Conservation (phyloP, 2,888 invertebrate genomes). For the Mimachlamys varia region DNA sequence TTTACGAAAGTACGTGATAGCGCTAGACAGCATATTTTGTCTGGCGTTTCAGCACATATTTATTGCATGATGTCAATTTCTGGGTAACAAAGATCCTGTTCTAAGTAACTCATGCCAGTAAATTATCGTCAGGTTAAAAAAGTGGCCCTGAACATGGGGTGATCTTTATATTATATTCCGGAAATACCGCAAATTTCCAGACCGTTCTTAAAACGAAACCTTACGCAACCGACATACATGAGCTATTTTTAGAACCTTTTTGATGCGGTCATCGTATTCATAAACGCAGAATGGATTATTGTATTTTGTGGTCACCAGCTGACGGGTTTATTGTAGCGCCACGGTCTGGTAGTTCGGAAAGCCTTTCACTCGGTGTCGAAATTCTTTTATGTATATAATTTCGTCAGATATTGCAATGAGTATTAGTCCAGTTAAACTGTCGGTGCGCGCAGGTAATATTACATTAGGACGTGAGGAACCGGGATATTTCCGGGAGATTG, state of each 20-base stretch:
- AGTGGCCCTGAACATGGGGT: background rate
- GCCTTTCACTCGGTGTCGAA: background rate
- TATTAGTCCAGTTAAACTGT: background rate
- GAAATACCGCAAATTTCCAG: constrained; percentile 20
- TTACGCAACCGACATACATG: background rate
- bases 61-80: too few relatives aligned
- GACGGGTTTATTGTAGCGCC: background rate
- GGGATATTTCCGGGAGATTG: background rate
- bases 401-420: background rate
- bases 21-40: too few relatives aligned
- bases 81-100: too few relatives aligned
- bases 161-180: background rate
- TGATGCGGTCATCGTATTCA: background rate
- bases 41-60: too few relatives aligned
- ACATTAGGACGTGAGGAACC: background rate
- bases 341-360: background rate
- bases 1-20: too few relatives aligned
- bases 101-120: too few relatives aligned
- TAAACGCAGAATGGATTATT: background rate
- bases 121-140: too few relatives aligned
- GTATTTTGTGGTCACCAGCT: background rate
- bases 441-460: background rate
- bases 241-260: background rate
- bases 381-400: background rate
- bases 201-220: background rate